Evolutionary conservation across 2,113 vertebrate species (phyloP), one percentile per base, ranked within the genome.

Genomic region (Arothron firmamentum): DNA sequence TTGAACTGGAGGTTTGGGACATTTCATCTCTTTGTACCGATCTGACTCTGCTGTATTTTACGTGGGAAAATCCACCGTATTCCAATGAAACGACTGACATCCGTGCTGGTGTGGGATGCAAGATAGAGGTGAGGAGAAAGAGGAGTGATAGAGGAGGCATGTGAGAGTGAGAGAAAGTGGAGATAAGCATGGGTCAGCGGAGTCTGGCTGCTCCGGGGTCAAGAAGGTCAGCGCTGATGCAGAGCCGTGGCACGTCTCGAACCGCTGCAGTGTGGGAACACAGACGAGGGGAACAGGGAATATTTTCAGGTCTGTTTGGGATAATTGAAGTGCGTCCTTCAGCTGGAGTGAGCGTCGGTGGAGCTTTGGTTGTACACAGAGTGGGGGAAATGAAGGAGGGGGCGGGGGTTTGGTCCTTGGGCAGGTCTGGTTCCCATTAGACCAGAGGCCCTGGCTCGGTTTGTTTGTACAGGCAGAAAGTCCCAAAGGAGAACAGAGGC

Each of bases 391-490:
- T 56, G 63, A 77, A 56, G 28, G 69, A 52, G 43, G 51, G 57
- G 62, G 70, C n/a, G 63, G 70, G 73, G 76, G 79, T 76, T 82
- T 65, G 72, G 80, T 85, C 74, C 72, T 80, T 62, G 48, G 77
- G 81, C 66, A 85, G 85, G 82, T 90, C 90, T 92, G 91, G 89
- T 90, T 92, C 88, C 88, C 90, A 92, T 92, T 92, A 92, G 85
- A 87, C 79, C 70, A 73, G 83, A 79, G 87, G 85, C 83, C 77
- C 45, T 58, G 81, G 69, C 72, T 81, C 49, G 61, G 82, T 89
- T 87, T 90, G 87, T 90, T 89, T 90, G 85, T 81, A 85, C 87
- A 89, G 81, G 85, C 86, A 82, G 77, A 83, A 62, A 23, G 74
- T 89, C 89, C 89, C 87, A 72, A 41, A 85, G 85, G 89, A 85